These are phyloP conservation scores for Alca torda DNA, from an alignment of 2,797 vertebrate genomes.

Conservation along the genomic window DNA sequence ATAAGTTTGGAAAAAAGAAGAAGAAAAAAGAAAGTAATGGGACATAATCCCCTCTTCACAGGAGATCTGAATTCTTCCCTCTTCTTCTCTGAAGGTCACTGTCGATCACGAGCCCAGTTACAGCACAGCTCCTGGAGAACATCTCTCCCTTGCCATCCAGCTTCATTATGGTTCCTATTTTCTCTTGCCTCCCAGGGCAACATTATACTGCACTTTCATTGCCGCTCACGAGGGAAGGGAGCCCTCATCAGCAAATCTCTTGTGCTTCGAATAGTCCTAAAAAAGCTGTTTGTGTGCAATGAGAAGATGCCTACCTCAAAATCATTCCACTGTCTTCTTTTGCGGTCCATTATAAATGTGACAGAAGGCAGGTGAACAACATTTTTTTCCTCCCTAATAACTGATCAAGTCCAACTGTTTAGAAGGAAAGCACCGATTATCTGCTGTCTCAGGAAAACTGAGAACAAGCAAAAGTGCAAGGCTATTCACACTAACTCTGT, in stretches of 20 bases:
- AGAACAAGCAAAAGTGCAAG: background rate
- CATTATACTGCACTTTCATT: background rate
- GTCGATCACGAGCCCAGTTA: background rate
- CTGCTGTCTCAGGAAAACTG: background rate
- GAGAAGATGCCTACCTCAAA: background rate
- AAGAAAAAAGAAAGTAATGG: background rate
- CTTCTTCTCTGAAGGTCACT: background rate
- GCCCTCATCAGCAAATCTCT: background rate
- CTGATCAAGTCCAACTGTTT: background rate
- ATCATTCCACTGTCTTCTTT: background rate
- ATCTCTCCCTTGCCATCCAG: background rate
- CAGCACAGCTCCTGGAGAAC: background rate
- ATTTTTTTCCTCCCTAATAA: background rate
- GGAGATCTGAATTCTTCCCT: background rate
- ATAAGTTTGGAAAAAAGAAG: background rate
- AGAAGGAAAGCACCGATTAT: background rate
- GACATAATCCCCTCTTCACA: background rate
- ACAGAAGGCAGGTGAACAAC: background rate
- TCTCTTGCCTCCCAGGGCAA: background rate
- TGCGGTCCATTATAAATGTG: accelerated
- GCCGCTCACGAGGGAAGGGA: background rate
- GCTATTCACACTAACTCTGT: background rate
- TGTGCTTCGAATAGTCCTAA: background rate
- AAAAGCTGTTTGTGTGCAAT: background rate
- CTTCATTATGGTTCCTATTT: background rate